phyloP scores from a whole-genome alignment of 2,797 vertebrate genomes.

The Anisognathus igniventris region DNA sequence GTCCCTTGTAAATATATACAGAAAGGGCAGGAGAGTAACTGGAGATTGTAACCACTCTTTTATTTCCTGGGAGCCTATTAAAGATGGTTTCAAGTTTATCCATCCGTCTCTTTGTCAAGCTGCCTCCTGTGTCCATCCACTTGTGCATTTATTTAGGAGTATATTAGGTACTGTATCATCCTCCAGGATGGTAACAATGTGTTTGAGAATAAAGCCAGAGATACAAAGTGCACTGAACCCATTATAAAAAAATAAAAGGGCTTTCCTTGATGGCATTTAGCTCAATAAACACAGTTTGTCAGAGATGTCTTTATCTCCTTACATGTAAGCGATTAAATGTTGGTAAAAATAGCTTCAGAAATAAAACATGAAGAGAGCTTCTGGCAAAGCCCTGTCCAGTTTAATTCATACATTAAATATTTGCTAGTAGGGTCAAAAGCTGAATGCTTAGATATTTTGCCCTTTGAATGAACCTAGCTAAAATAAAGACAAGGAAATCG shows the following conservation, averaged over 20 bases:
- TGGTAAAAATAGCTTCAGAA: constrained; percentile 74
- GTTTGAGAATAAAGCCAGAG: constrained; percentile 51
- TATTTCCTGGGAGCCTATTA: constrained; percentile 44
- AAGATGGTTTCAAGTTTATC: constrained; percentile 18
- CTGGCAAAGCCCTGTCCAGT: constrained; percentile 72
- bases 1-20: constrained; percentile 49
- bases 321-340: constrained; percentile 71
- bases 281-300: constrained; percentile 72
- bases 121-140: constrained; percentile 45
- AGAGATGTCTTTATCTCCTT: constrained; percentile 73
- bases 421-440: constrained; percentile 74
- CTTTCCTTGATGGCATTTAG: constrained; percentile 68
- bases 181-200: constrained; percentile 15
- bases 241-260: constrained; percentile 45
- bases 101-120: constrained; percentile 39
- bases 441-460: constrained; percentile 74
- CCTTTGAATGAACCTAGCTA: constrained; percentile 77
- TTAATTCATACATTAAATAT: constrained; percentile 78
- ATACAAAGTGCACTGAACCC: constrained; percentile 31
- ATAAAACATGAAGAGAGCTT: constrained; percentile 70
- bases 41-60: constrained; percentile 24
- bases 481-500: constrained; percentile 61
- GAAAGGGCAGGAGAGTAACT: constrained; percentile 44
- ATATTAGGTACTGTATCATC: constrained; percentile 52
- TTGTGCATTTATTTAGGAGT: constrained; percentile 37